Evolutionary conservation across 2,797 vertebrate species (phyloP).

Genomic region (Girardinus metallicus): DNA sequence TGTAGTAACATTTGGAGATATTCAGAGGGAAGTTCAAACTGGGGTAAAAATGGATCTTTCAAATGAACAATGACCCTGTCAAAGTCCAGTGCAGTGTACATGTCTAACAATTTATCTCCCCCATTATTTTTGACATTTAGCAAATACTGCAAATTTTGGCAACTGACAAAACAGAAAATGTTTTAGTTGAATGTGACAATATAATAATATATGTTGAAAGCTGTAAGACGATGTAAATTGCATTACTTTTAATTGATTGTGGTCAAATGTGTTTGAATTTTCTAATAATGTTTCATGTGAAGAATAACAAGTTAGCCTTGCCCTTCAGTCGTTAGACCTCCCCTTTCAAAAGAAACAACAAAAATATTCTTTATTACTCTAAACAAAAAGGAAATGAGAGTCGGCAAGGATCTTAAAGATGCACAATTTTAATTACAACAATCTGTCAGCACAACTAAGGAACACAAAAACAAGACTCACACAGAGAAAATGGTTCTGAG

Average conservation of each 20-base stretch:
- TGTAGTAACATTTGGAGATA: not conserved
- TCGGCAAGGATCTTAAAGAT: not conserved
- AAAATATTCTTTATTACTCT: not conserved
- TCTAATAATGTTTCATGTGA: not conserved
- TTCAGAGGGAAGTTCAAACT: not conserved
- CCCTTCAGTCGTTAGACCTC: not conserved
- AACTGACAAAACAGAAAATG: not conserved
- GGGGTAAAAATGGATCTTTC: not conserved
- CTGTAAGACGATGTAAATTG: too few relatives aligned
- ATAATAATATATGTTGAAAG: not conserved
- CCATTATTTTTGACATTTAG: not conserved
- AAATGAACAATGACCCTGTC: not conserved
- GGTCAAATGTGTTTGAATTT: not conserved
- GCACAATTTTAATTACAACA: not conserved
- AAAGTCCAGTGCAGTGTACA: not conserved
- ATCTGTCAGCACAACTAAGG: not conserved
- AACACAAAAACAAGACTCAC: not conserved
- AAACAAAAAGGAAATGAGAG: not conserved
- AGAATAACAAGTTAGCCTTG: not conserved
- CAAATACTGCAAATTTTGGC: not conserved
- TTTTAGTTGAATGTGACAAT: not conserved
- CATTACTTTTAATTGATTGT: not conserved
- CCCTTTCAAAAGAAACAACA: not conserved
- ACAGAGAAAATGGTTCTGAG: not conserved
- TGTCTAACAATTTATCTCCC: not conserved